Evolutionary conservation across 2,888 invertebrate species (phyloP).

Genomic region (Erynnis tages): DNA sequence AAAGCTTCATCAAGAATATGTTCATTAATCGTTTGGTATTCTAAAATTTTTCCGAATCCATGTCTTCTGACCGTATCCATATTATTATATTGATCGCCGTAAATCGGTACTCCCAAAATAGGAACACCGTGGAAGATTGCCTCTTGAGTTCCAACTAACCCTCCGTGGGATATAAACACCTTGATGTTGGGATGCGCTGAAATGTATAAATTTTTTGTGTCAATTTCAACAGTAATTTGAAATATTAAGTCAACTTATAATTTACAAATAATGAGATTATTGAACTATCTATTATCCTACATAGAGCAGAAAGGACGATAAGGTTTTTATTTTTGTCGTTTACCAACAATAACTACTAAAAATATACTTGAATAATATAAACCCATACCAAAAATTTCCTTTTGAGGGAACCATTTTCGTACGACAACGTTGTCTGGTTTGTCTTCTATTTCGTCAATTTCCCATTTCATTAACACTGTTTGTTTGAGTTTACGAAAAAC

Average conservation of each 20-base stretch:
- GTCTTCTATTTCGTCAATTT: conserved; percentile 73
- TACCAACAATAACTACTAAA: too few relatives aligned
- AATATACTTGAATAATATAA: neutral
- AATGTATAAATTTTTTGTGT: conserved; percentile 34
- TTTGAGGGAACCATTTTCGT: conserved; percentile 85
- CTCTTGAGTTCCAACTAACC: conserved; percentile 84
- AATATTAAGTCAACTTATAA: too few relatives aligned
- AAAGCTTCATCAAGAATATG: conserved; percentile 51
- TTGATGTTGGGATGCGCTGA: conserved; percentile 80
- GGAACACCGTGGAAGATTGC: conserved; percentile 82
- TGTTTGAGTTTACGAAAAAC: conserved; percentile 81
- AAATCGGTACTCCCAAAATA: conserved; percentile 74
- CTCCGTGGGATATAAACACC: conserved; percentile 85
- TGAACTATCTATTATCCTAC: too few relatives aligned
- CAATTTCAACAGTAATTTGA: too few relatives aligned
- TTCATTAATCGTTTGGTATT: conserved; percentile 67
- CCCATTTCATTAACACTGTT: conserved; percentile 86
- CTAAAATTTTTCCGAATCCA: conserved; percentile 67
- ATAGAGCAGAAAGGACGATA: too few relatives aligned
- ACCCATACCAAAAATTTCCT: conserved; percentile 77
- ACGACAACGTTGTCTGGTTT: conserved; percentile 79
- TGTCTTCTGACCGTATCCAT: conserved; percentile 61
- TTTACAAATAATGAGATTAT: conserved; percentile 36
- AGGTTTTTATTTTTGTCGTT: too few relatives aligned
- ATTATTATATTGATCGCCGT: conserved; percentile 76